These are phyloP conservation scores for Enteromius anoplus DNA, from an alignment of 2,797 vertebrate species.

Conservation along the genomic window DNA sequence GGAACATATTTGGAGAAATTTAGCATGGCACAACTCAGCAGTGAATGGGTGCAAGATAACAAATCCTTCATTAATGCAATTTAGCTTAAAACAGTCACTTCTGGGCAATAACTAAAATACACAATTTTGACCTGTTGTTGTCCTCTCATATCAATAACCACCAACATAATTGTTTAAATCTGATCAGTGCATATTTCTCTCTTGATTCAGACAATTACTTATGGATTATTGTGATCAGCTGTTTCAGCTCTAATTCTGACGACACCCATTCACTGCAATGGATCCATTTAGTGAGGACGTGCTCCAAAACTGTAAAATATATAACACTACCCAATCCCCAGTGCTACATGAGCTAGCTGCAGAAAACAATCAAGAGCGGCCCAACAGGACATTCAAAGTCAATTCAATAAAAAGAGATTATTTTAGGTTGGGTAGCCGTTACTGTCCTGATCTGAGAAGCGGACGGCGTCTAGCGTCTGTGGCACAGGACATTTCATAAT, in stretches of 20 bases:
- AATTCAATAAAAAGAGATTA: slow-evolving; percentile 40
- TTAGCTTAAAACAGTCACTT: not conserved
- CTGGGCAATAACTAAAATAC: not conserved
- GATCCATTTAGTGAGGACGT: not conserved
- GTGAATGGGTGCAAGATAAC: too few species aligned
- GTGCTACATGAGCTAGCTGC: not conserved
- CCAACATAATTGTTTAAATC: not conserved
- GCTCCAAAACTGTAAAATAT: not conserved
- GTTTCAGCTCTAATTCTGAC: not conserved
- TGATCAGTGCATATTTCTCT: not conserved
- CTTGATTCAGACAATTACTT: not conserved
- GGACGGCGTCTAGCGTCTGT: slow-evolving; percentile 21
- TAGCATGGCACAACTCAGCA: too few species aligned
- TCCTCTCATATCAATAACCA: not conserved
- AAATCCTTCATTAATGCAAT: not conserved
- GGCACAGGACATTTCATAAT: slow-evolving; percentile 31
- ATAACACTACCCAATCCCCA: not conserved
- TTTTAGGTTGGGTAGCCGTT: slow-evolving; percentile 8
- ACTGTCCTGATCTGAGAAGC: slow-evolving; percentile 27
- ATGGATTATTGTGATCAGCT: not conserved
- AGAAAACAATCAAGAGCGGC: slow-evolving; percentile 3
- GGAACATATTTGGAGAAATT: too few species aligned
- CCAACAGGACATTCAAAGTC: slow-evolving; percentile 41
- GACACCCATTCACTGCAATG: not conserved
- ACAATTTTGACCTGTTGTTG: too few species aligned